A percentile compares a stretch with the other conserved stretches of the same genome.
Conservation (phyloP, 2,888 invertebrate genomes). For the Lingula anatina region DNA sequence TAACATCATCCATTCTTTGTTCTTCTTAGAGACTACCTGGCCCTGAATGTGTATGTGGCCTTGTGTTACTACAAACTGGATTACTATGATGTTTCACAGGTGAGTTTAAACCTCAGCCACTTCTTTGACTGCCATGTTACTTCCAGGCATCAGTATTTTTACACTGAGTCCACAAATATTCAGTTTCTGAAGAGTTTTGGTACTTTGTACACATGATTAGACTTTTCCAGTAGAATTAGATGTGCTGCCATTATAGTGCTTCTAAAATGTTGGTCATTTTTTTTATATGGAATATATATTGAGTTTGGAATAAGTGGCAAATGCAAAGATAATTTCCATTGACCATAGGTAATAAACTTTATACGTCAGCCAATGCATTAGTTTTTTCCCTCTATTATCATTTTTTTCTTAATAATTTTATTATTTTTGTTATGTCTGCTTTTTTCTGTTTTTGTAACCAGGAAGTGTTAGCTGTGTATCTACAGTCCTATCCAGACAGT, state of each 20-base stretch:
- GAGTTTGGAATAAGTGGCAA: too few species aligned
- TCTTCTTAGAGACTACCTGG: constrained; percentile 85
- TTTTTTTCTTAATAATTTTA: too few species aligned
- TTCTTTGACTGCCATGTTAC: neutral
- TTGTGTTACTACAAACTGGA: constrained; percentile 97
- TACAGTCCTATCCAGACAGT: constrained; percentile 86
- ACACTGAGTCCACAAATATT: neutral
- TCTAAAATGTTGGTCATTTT: too few species aligned
- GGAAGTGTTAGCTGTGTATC: constrained; percentile 89
- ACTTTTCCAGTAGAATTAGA: too few species aligned
- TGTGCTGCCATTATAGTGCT: too few species aligned
- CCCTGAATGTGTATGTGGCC: constrained; percentile 94
- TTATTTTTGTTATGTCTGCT: too few species aligned
- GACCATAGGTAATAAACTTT: too few species aligned
- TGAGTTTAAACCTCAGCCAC: constrained; percentile 16
- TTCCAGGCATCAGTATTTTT: neutral
- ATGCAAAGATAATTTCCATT: too few species aligned
- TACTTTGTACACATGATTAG: neutral
- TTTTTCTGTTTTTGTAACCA: constrained; percentile 20
- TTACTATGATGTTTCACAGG: constrained; percentile 94
- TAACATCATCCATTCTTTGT: too few species aligned
- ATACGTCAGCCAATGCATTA: too few species aligned
- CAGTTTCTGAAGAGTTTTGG: neutral
- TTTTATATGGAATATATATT: too few species aligned
- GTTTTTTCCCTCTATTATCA: too few species aligned